Base-by-base conservation (phyloP, 2,113 vertebrate species). In the Salvelinus sp. region DNA sequence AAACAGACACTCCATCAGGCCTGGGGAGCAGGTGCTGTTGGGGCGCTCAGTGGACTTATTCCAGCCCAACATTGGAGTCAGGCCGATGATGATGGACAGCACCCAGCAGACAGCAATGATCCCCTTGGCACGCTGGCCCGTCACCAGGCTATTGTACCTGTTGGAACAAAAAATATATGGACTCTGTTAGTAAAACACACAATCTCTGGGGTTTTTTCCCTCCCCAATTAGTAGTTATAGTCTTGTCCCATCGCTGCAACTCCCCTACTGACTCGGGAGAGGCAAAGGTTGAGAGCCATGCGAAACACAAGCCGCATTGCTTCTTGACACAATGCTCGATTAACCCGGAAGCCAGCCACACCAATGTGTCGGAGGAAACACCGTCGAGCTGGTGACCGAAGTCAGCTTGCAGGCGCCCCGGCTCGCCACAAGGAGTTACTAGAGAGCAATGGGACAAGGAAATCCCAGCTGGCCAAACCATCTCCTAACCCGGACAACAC, bases 41-140 rank as follows among this genome's bases (percentile, higher is more conserved):
- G 0, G 5, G 3, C 23, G 62, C 0, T 44, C 3, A 0, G 83
- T 0, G 0, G 65, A 81, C 0, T 77, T 89, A 92, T 97, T 93
- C 97, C 97, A 98, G 82, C 97, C 97, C 73, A 99, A 91, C 96
- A 99, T 97, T 1, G 97, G 97, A 0, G 95, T 98, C 83, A 99
- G 92, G 58, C 97, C 97, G 0, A 99, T 99, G 85, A 93, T 88
- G 72, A 98, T 96, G 3, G 97, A 99, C 57, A 98, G 85, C 44
- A 97, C 91, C 97, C 97, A 99, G 91, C 97, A 99, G 87, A 98
- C 85, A 27, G 93, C 95, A 50, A 99, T 98, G 91, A 97, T 94
- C 66, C 93, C 93, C 82, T 91, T 95, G 28, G 97, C 97, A 50
- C 96, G 93, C 28, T 92, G 81, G 63, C 95, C 93, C 0, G 97